phyloP scores from a whole-genome alignment of 1,140 invertebrate species.

The Calephelis virginiensis region DNA sequence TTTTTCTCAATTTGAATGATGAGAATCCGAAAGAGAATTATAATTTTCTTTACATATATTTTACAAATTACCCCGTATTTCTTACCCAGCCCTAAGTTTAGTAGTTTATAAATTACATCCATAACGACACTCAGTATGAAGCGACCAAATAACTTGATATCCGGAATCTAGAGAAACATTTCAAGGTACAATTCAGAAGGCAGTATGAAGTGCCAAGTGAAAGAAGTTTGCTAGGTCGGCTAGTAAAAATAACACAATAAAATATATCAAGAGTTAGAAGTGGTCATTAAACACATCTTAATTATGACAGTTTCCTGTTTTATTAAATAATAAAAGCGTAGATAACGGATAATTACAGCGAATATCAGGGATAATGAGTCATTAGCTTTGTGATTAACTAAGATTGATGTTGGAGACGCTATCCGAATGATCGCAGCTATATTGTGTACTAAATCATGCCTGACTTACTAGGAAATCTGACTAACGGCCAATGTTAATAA shows the following conservation, averaged over 20 bases:
- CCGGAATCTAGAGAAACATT: too few relatives aligned
- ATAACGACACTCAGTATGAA: too few relatives aligned
- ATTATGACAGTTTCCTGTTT: not conserved
- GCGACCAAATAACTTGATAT: too few relatives aligned
- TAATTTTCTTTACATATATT: too few relatives aligned
- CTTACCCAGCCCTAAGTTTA: too few relatives aligned
- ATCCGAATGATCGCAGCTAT: constrained; percentile 6
- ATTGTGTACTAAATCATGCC: constrained; percentile 9
- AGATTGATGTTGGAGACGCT: constrained; percentile 12
- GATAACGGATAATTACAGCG: constrained; percentile 4
- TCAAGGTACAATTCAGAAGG: too few relatives aligned
- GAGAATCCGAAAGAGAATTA: too few relatives aligned
- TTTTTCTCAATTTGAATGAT: too few relatives aligned
- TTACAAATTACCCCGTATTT: too few relatives aligned
- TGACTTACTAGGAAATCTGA: not conserved
- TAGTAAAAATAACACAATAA: not conserved
- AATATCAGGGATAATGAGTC: constrained; percentile 16
- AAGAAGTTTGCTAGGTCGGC: not conserved
- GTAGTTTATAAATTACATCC: too few relatives aligned
- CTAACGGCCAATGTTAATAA: too few relatives aligned
- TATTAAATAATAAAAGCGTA: constrained; percentile 1
- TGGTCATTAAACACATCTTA: not conserved
- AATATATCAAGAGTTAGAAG: not conserved
- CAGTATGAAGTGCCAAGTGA: too few relatives aligned
- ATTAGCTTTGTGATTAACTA: constrained; percentile 15